Base-by-base conservation (phyloP, 2,113 vertebrate genomes). In the Chaetura pelagica region DNA sequence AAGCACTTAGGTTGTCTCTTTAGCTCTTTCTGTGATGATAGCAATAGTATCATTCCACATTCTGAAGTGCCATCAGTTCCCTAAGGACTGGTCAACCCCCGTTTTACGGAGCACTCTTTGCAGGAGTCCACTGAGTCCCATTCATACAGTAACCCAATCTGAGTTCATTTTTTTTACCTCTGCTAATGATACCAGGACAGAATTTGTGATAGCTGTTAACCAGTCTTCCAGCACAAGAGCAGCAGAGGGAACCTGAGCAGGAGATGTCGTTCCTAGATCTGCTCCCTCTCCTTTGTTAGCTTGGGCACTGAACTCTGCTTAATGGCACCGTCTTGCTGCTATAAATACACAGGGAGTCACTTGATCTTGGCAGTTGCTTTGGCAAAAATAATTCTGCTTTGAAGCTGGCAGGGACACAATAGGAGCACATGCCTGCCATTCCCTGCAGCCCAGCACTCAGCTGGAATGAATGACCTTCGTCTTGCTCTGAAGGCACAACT, bases 311-410 rank as follows among this genome's bases (percentile, higher is more conserved):
- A 34, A 61, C 2, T 4, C 52, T 84, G 64, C 58, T 62, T 66
- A 62, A 24, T 15, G 66, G 77, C 51, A 42, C 32, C 38, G 84
- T 44, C 59, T 61, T 44, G 62, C 69, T 91, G 67, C 87, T 96
- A 93, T 96, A 96, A 97, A 97, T 97, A 97, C 42, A 12, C 67
- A 30, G 22, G 80, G 80, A 92, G 71, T 84, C 88, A 95, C 82
- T 90, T 95, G 96, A 95, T 80, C 89, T 95, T 95, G 87, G 92
- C 83, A 57, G 61, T 12, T 71, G 67, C 66, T 94, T 88, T 90
- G 52, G 85, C 63, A 72, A 64, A 87, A 96, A 38, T 69, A 93
- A 59, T 85, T 83, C 68, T 87, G 74, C 84, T 89, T 58, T 52
- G 77, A 84, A 83, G 44, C 49, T 90, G 94, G 90, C 81, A 90